A percentile compares a stretch with the other conserved stretches of the same genome.
Evolutionary conservation across 1,140 invertebrate species (phyloP).

Genomic region (Ceratosolen fusciceps): DNA sequence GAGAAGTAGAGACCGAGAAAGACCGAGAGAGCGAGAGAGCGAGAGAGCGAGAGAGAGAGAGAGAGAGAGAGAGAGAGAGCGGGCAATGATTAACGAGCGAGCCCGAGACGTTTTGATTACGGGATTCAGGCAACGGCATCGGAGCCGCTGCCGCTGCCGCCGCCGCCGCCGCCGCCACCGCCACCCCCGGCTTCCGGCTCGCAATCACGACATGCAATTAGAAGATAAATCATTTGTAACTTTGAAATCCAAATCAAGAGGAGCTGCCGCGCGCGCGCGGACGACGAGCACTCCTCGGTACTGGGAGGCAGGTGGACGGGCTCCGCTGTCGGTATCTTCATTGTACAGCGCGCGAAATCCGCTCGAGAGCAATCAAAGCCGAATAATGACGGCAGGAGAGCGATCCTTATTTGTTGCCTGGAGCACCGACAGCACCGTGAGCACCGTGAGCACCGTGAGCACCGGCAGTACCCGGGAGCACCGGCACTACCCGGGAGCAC

Average conservation of each 20-base stretch:
- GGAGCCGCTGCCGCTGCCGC: no score
- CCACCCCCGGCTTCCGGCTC: conserved; percentile 38
- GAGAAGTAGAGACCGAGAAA: no score
- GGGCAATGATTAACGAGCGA: conserved; percentile 64
- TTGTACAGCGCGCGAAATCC: conserved; percentile 17
- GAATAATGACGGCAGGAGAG: neutral
- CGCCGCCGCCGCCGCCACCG: no score
- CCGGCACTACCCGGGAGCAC: no score
- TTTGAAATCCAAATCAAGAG: conserved; percentile 55
- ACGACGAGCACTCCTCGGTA: no score
- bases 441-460: no score
- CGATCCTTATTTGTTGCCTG: conserved; percentile 2
- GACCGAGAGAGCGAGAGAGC: no score
- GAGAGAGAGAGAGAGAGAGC: no score
- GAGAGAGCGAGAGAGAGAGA: no score
- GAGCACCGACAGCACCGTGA: no score
- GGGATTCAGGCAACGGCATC: conserved; percentile 51
- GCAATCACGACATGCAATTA: conserved; percentile 67
- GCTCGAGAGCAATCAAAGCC: conserved; percentile 14
- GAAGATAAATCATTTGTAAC: conserved; percentile 70
- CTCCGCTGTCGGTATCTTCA: conserved; percentile 40
- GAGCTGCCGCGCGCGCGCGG: conserved; percentile 16
- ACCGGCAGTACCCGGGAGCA: no score
- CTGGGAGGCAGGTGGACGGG: neutral
- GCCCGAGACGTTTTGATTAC: conserved; percentile 65